Percentiles rank a stretch among this genome's conserved stretches.
These are phyloP conservation scores for Megaceryle alcyon DNA, from an alignment of 2,797 vertebrate species.

Conservation along the genomic window DNA sequence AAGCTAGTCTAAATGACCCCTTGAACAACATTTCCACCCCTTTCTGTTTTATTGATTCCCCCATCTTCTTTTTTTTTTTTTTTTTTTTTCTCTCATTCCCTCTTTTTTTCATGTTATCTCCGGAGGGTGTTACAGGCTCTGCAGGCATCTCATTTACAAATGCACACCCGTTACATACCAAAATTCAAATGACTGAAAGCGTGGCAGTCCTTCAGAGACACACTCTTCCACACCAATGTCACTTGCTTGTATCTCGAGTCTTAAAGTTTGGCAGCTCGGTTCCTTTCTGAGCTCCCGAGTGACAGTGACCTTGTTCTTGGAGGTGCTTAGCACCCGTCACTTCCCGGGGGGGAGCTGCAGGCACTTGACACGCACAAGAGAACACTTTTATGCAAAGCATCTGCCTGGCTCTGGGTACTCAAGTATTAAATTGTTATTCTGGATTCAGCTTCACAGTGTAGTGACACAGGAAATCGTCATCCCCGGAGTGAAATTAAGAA, in stretches of 20 bases:
- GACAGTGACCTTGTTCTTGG: slow-evolving; percentile 34
- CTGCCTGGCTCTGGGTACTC: slow-evolving; percentile 36
- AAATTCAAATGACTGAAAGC: neutral
- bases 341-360: slow-evolving; percentile 6
- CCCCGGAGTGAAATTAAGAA: neutral
- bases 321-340: slow-evolving; percentile 28
- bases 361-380: neutral
- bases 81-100: neutral
- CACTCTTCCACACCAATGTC: neutral
- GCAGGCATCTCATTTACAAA: neutral
- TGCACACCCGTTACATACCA: neutral
- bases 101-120: neutral
- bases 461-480: neutral
- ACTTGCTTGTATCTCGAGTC: neutral
- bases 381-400: slow-evolving; percentile 47
- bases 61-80: neutral
- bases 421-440: slow-evolving; percentile 56
- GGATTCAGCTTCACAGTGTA: neutral
- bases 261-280: neutral
- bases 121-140: neutral
- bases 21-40: neutral
- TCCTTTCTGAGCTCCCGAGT: neutral
- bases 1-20: neutral
- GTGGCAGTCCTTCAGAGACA: neutral
- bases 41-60: neutral